Percentiles rank a stretch among this genome's conserved stretches.
phyloP scores from a whole-genome alignment of 2,113 vertebrate genomes.

The Dipodomys ordii region DNA sequence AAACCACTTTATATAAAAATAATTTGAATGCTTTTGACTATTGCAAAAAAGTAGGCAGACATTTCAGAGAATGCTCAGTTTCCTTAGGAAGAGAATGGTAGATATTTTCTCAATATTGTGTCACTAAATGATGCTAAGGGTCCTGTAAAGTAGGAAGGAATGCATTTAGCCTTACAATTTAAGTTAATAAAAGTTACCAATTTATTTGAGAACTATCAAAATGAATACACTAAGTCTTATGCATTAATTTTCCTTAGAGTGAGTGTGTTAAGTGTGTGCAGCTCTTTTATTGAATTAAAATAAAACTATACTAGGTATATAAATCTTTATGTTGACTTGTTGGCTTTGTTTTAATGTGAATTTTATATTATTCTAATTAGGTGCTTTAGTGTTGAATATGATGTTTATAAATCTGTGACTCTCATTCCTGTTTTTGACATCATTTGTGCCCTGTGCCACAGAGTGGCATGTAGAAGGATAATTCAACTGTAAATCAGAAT shows the following conservation, averaged over 20 bases:
- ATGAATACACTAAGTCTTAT: slow-evolving; percentile 45
- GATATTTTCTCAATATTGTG: not conserved
- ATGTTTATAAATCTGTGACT: not conserved
- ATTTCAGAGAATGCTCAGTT: not conserved
- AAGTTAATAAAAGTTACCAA: slow-evolving; percentile 29
- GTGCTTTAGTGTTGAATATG: not conserved
- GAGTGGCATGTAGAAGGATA: not conserved
- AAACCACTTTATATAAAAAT: slow-evolving; percentile 59
- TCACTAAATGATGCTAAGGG: not conserved
- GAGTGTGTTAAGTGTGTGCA: slow-evolving; percentile 10
- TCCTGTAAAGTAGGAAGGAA: slow-evolving; percentile 44
- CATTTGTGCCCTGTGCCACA: not conserved
- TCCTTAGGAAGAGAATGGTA: not conserved
- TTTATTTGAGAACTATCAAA: slow-evolving; percentile 53
- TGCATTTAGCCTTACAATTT: slow-evolving; percentile 43
- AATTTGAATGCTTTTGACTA: slow-evolving; percentile 49
- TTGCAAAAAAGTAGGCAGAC: not conserved
- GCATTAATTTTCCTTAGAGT: slow-evolving; percentile 61
- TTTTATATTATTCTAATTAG: not conserved
- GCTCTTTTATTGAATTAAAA: slow-evolving; percentile 37
- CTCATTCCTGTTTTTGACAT: slow-evolving; percentile 32
- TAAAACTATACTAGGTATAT: not conserved
- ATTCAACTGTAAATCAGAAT: too few relatives aligned
- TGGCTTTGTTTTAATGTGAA: slow-evolving; percentile 60
- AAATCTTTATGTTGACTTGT: slow-evolving; percentile 8